Base-by-base conservation (phyloP, 2,888 invertebrate genomes). In the Cryptops parisi region DNA sequence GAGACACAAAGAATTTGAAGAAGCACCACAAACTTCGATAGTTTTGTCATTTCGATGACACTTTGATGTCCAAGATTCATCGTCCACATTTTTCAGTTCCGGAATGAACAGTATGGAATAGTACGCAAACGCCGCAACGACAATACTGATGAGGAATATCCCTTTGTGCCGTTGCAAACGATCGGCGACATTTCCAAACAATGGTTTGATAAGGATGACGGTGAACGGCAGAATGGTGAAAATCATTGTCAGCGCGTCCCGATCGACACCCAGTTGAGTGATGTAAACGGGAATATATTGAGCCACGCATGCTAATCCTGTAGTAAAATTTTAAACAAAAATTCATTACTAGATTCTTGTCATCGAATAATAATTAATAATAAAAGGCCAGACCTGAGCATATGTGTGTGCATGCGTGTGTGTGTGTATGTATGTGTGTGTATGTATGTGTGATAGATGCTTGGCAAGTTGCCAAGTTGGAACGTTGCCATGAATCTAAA, bases 111-210 rank as follows among this genome's bases (percentile, higher is more conserved):
- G 78, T 55, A 87, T 80, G 2, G 76, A 71, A 52, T 81, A 76
- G 64, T 85, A 84, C 61, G 81, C 77, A 49, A 80, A 64, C 12
- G 82, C 78, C 2, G 82, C 80, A 25, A 86, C 61, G 23, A 80
- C 66, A 75, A 86, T 81, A 59, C 82, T 81, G 26, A 78, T 60
- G 58, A 88, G 72, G 63, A 89, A 87, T 50, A 84, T 70, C n/a
- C 70, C 64, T 65, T 86, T 87, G 65, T 86, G 85, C 54, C 76
- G 75, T 62, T 76, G 77, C 64, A 77, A 82, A 62, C 79, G 78
- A 70, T 89, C 89, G 2, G 86, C 84, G 58, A 89, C 71, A 17
- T 79, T 77, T 17, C 88, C 87, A 66, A 85, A 81, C 2, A 83
- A 61, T 5, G 87, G 85, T 68, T 87, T 88, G 0, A 83, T 81